Conservation (phyloP, 2,113 vertebrate species). For the Lepus europaeus region DNA sequence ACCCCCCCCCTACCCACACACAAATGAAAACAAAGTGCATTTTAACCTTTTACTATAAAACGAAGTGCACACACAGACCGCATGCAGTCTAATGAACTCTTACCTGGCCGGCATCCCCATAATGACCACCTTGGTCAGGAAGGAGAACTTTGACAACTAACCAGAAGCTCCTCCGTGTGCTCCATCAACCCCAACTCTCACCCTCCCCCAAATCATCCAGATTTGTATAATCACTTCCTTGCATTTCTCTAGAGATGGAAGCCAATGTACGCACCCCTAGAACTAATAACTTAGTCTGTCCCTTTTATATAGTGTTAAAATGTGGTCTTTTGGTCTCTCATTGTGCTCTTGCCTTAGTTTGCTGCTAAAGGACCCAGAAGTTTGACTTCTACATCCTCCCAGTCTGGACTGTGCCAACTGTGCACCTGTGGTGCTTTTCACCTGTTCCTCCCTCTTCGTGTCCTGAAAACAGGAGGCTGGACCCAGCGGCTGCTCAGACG, state of each 20-base stretch:
- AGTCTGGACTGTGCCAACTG: neutral
- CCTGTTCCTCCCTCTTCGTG: neutral
- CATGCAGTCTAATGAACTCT: neutral
- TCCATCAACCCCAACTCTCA: neutral
- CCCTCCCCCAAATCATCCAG: neutral
- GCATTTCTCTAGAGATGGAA: constrained; percentile 10
- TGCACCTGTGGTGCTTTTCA: neutral
- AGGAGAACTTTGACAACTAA: neutral
- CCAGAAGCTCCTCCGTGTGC: neutral
- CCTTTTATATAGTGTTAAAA: neutral
- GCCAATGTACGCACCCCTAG: neutral
- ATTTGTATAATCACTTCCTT: neutral
- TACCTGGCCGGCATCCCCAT: neutral
- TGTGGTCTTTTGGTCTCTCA: neutral
- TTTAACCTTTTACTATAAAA: neutral
- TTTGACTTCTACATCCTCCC: neutral
- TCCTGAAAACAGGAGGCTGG: neutral
- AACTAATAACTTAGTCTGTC: neutral
- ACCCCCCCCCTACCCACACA: neutral
- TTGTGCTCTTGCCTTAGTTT: neutral
- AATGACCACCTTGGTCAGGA: neutral
- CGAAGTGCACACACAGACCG: neutral
- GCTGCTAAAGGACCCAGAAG: neutral
- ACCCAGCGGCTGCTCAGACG: neutral
- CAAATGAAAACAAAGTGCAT: neutral